phyloP scores from a whole-genome alignment of 2,113 vertebrate species.

The Tupaia tana region DNA sequence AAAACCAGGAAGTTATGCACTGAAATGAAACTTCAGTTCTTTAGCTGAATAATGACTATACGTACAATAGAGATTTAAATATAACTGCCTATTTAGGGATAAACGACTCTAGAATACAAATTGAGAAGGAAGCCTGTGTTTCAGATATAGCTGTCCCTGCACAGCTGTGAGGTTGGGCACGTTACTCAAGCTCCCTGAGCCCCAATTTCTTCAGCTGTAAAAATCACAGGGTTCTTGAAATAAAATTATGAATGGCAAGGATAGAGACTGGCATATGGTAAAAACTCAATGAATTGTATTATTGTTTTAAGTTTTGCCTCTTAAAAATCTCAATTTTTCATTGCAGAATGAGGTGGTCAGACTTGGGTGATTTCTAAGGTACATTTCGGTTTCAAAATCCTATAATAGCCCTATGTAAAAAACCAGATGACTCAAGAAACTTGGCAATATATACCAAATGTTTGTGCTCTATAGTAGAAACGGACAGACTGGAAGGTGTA shows the following conservation, averaged over 20 bases:
- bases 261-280: neutral
- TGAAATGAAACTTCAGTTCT: neutral
- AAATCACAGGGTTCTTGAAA: conserved; percentile 33
- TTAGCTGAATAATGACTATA: neutral
- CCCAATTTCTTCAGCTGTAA: conserved; percentile 15
- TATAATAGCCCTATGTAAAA: conserved; percentile 19
- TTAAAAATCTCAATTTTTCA: neutral
- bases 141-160: neutral
- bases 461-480: too few species aligned
- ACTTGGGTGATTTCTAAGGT: neutral
- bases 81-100: neutral
- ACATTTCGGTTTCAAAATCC: conserved; percentile 40
- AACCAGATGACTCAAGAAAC: conserved; percentile 26
- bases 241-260: neutral
- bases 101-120: conserved; percentile 22
- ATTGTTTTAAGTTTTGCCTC: neutral
- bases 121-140: conserved; percentile 49
- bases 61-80: neutral
- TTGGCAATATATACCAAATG: too few species aligned
- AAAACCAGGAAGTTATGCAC: conserved; percentile 33
- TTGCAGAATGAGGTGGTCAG: neutral
- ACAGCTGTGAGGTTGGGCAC: neutral
- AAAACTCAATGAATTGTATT: neutral
- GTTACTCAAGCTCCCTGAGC: neutral
- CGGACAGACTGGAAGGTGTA: too few species aligned